Evolutionary conservation across 2,797 vertebrate species (phyloP), one percentile per base, ranked within the genome.

Genomic region (Platalea minor): DNA sequence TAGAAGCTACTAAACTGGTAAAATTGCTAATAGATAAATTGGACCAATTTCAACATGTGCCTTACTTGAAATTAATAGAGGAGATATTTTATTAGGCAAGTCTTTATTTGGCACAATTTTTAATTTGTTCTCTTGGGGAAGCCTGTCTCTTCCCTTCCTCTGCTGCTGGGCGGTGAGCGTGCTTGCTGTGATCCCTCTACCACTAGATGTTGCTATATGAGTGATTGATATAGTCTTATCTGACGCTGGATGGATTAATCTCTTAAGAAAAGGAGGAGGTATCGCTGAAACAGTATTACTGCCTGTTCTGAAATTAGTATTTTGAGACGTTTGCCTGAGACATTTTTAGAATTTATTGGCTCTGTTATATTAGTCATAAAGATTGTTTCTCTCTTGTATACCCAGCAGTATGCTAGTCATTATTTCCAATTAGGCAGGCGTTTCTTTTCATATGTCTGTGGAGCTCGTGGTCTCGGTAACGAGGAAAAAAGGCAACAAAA

Each of bases 131-230:
- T 24, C 31, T 23, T 74, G 78, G 33, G 11, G 39, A 89, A 43
- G 48, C 35, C 50, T 51, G 14, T 73, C 29, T 41, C 39, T 70
- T 59, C 21, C 39, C 17, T 51, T 45, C 45, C 54, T 54, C 9
- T 57, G 1, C 50, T 78, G 85, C 68, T 51, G 72, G 73, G 21
- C 6, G 3, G 35, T 16, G 59, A 61, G 50, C 18, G 3, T 24
- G 17, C 20, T 35, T 46, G 46, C 63, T 92, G 76, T 73, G 45
- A 78, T 81, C 57, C 37, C 51, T 93, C 61, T 80, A 15, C 96
- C 92, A 53, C 93, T 95, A 96, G 96, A 91, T 96, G 94, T 41
- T 97, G 93, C 93, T 97, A 0, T 95, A 17, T 50, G 95, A 94
- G 92, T 95, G 91, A 96, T 85, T 77, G 96, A 81, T 94, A 46